phyloP scores from a whole-genome alignment of 2,113 vertebrate species.

The Girardinichthys multiradiatus region DNA sequence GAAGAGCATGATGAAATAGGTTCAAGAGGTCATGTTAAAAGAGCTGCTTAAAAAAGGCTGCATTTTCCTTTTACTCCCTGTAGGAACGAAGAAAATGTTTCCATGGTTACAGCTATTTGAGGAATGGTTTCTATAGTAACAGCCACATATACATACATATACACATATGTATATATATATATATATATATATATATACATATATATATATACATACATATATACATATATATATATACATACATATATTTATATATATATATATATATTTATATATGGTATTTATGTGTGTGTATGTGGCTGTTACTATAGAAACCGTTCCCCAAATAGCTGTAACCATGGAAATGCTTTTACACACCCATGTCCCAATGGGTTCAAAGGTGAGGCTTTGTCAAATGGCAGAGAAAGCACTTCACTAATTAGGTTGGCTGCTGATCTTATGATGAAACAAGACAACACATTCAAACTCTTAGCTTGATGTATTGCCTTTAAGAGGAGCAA shows the following conservation, averaged over 20 bases:
- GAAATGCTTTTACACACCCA: no score
- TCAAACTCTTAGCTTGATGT: conserved; percentile 11
- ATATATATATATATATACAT: no score
- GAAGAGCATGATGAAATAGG: conserved; percentile 16
- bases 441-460: background rate
- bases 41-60: conserved; percentile 18
- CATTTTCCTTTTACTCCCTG: conserved; percentile 20
- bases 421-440: conserved; percentile 3
- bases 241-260: no score
- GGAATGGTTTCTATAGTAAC: conserved; percentile 70
- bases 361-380: conserved; percentile 14
- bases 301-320: conserved; percentile 72
- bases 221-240: no score
- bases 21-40: conserved; percentile 62
- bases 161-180: no score
- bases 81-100: conserved; percentile 54
- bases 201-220: no score
- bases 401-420: conserved; percentile 11
- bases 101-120: conserved; percentile 72
- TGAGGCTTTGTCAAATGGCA: conserved; percentile 17
- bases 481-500: conserved; percentile 4
- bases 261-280: no score
- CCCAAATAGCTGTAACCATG: conserved; percentile 70
- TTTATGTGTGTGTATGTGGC: no score
- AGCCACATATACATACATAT: conserved; percentile 52